Evolutionary conservation across 2,888 invertebrate species (phyloP).

Genomic region (Panzeria rudis): DNA sequence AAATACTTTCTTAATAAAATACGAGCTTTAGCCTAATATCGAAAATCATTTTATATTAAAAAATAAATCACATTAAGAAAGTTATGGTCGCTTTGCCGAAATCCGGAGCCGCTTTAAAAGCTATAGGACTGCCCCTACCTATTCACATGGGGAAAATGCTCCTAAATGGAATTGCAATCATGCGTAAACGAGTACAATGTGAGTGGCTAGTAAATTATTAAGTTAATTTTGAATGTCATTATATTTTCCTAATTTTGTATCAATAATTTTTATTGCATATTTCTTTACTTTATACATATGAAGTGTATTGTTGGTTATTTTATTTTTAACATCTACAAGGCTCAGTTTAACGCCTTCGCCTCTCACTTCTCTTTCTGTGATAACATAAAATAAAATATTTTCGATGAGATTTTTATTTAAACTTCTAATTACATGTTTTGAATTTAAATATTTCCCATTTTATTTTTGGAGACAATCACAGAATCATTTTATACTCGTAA

Average conservation of each 20-base stretch:
- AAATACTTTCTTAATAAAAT: too few species aligned
- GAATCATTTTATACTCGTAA: constrained; percentile 25
- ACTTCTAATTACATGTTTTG: constrained; percentile 37
- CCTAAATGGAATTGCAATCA: too few species aligned
- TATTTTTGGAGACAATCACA: constrained; percentile 32
- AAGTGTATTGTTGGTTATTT: background rate
- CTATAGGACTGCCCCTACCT: too few species aligned
- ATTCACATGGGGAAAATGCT: too few species aligned
- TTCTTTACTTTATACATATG: background rate
- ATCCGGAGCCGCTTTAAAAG: too few species aligned
- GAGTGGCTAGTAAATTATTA: too few species aligned
- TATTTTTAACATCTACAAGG: constrained; percentile 32
- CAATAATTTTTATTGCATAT: background rate
- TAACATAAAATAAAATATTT: constrained; percentile 11
- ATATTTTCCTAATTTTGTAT: background rate
- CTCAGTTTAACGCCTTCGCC: constrained; percentile 11
- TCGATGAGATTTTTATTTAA: constrained; percentile 40
- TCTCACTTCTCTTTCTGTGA: background rate
- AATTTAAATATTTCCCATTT: constrained; percentile 55
- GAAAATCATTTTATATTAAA: too few species aligned
- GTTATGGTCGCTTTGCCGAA: too few species aligned
- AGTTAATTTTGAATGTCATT: background rate
- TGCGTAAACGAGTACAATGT: too few species aligned
- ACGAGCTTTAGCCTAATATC: too few species aligned
- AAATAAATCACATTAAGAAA: too few species aligned